Percentiles rank a stretch among this genome's conserved stretches.
phyloP scores from a whole-genome alignment of 2,888 invertebrate genomes.

The Pandemis corylana region DNA sequence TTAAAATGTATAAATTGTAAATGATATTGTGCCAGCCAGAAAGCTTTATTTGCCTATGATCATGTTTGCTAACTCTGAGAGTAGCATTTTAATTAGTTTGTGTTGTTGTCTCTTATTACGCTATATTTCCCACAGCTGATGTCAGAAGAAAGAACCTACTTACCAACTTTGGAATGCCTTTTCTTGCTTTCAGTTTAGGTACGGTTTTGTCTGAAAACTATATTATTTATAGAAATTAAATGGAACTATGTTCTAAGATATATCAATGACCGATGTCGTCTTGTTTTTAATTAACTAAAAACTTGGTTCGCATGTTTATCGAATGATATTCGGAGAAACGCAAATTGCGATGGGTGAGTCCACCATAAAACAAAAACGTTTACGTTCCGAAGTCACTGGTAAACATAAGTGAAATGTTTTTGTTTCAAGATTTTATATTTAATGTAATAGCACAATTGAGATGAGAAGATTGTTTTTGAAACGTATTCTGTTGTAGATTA shows the following conservation, averaged over 20 bases:
- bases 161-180: neutral
- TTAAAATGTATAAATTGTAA: conserved; percentile 44
- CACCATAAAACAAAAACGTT: neutral
- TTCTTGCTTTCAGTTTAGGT: neutral
- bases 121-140: conserved; percentile 1
- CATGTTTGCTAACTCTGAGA: conserved; percentile 21
- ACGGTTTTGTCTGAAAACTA: neutral
- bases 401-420: neutral
- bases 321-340: neutral
- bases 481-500: neutral
- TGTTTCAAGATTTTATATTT: neutral
- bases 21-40: conserved; percentile 52
- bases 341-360: neutral
- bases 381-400: neutral
- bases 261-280: neutral
- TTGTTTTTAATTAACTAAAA: neutral
- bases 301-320: neutral
- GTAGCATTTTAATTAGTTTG: conserved; percentile 8
- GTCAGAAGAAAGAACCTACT: neutral
- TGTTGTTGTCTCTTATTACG: conserved; percentile 4
- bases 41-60: conserved; percentile 37
- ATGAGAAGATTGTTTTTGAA: neutral
- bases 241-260: neutral
- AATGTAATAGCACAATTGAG: neutral
- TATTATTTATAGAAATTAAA: neutral